Conservation (phyloP, 2,888 invertebrate genomes). For the Meiosimyza decipiens region DNA sequence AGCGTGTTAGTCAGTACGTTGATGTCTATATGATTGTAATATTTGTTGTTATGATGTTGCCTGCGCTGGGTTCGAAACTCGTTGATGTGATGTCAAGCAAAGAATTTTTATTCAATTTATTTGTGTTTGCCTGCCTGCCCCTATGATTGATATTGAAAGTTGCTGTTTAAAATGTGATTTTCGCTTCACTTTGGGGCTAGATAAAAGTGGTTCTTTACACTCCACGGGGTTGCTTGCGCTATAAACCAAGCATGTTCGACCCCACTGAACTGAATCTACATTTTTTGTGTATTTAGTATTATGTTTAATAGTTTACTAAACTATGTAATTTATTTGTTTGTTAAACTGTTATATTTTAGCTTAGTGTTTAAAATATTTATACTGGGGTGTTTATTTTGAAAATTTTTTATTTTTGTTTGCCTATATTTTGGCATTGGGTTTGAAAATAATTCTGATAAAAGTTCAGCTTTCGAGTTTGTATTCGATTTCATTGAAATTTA, state of each 20-base stretch:
- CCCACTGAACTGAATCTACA: conserved; percentile 44
- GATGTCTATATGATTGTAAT: neutral
- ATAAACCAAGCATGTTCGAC: conserved; percentile 33
- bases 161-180: conserved; percentile 53
- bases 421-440: too few species aligned
- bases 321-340: too few species aligned
- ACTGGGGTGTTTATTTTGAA: too few species aligned
- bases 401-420: too few species aligned
- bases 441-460: too few species aligned
- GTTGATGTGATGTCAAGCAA: too few species aligned
- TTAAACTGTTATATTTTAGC: too few species aligned
- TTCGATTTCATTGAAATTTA: too few species aligned
- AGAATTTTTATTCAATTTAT: neutral
- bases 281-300: conserved; percentile 1
- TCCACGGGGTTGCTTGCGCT: conserved; percentile 52
- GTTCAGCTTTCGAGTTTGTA: too few species aligned
- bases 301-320: too few species aligned
- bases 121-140: conserved; percentile 41
- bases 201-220: conserved; percentile 50
- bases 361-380: too few species aligned
- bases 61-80: conserved; percentile 31
- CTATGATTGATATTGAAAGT: conserved; percentile 47
- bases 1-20: conserved; percentile 20
- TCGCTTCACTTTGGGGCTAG: conserved; percentile 54
- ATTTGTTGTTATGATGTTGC: too few species aligned